A percentile compares a stretch with the other conserved stretches of the same genome.
Conservation (phyloP, 2,888 invertebrate genomes). For the Sphecodes monilicornis region DNA sequence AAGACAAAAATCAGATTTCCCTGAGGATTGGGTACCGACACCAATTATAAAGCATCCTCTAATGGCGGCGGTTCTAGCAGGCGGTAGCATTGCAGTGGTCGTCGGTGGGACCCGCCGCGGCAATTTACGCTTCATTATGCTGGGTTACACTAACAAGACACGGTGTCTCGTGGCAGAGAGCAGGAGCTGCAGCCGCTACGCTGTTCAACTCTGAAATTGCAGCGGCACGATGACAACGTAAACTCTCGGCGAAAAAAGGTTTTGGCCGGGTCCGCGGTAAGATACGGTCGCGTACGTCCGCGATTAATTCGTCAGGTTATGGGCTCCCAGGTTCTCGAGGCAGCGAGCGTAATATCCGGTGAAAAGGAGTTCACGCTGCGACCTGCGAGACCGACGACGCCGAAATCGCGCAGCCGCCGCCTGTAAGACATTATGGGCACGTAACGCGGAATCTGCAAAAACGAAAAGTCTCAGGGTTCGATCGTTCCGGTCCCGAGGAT, state of each 20-base stretch:
- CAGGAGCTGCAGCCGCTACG: constrained; percentile 44
- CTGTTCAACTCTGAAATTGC: constrained; percentile 52
- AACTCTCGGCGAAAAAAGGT: constrained; percentile 55
- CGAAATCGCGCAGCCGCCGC: constrained; percentile 53
- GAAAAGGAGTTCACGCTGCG: constrained; percentile 71
- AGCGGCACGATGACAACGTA: constrained; percentile 61
- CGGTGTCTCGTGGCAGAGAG: constrained; percentile 33
- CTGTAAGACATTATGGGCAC: constrained; percentile 64
- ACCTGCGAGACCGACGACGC: constrained; percentile 44
- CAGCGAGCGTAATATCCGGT: constrained; percentile 18
- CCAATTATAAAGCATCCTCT: constrained; percentile 11
- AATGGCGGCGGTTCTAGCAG: background rate
- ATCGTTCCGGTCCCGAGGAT: constrained; percentile 34
- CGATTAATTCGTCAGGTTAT: constrained; percentile 75
- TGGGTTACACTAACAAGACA: constrained; percentile 71
- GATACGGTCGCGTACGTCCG: constrained; percentile 55
- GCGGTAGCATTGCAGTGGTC: constrained; percentile 29
- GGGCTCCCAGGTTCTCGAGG: constrained; percentile 39
- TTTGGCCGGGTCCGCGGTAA: constrained; percentile 42
- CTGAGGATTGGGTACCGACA: background rate
- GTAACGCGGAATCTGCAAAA: constrained; percentile 64
- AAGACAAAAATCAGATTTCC: background rate
- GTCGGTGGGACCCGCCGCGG: constrained; percentile 38
- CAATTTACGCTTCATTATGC: constrained; percentile 74
- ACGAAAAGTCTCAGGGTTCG: constrained; percentile 53